Evolutionary conservation across 92 coral and sea anemone genomes (phyloP), one percentile per base, ranked within the genome.

Genomic region (Montipora capitata): DNA sequence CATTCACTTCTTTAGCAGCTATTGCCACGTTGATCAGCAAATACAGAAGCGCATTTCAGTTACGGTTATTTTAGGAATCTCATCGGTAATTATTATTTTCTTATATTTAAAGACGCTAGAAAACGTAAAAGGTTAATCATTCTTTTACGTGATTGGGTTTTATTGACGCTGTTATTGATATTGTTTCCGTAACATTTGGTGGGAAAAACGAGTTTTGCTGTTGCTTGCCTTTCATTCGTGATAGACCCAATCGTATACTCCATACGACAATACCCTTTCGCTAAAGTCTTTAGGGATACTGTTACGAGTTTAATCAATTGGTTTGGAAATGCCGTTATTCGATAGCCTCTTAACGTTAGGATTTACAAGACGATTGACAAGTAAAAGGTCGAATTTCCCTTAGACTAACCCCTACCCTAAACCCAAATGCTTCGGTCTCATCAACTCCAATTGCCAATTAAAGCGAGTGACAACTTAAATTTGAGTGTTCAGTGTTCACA

Each of bases 101-200:
- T 56, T 8, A 89, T 89, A 8, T 82, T 56, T 11, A 59, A 76
- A 27, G 85, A 76, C 42, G 92, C 92, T 10, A 82, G 76, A 20
- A 80, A 59, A 2, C 88, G 76, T 16, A 81, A 72, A 48, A 43
- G 48, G 17, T 10, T 54, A 40, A 80, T 87, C 35, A 27, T 27
- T 27, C 35, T 90, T 87, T 7, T 68, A 79, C 20, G 79, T 90
- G 40, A 80, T 80, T 6, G 87, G 90, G 14, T 72, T 75, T 79
- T 43, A 45, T 85, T 16, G 87, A 84, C 67, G 89, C 89, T 3
- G 63, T 84, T 13, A 42, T 90, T 54, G 90, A 90, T 66, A 78
- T 90, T 59, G 10, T 64, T 51, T 81, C 74, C 1, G 83, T 90
- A n/a, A 18, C 35, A 40, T 27, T 80, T 48, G 67, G 85, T 75